phyloP scores from a whole-genome alignment of 1,140 invertebrate species.

The Drosophila erecta region DNA sequence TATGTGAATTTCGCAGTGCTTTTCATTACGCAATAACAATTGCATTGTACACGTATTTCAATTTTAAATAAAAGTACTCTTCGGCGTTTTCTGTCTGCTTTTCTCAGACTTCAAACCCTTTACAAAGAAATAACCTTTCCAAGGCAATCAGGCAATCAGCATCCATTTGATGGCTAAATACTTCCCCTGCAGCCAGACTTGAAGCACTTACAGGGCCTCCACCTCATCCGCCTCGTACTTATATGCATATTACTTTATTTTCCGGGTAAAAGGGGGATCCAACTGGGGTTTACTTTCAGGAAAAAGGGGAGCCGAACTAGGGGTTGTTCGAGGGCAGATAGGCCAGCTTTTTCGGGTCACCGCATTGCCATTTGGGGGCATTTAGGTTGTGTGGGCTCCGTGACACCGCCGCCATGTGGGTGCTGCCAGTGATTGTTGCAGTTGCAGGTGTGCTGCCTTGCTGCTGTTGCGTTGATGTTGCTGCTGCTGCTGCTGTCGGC shows the following conservation, averaged over 20 bases:
- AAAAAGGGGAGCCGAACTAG: background rate
- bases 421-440: conserved; percentile 17
- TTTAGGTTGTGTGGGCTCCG: conserved; percentile 32
- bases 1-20: no score
- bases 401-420: conserved; percentile 47
- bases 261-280: no score
- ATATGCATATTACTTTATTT: background rate
- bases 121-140: background rate
- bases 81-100: no score
- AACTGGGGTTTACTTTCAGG: background rate
- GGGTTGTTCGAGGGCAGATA: conserved; percentile 14
- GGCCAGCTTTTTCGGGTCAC: conserved; percentile 31
- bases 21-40: no score
- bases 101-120: background rate
- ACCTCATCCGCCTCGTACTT: no score
- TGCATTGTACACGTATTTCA: no score
- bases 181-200: conserved; percentile 44
- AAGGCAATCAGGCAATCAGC: conserved; percentile 63
- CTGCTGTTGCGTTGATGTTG: background rate
- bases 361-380: conserved; percentile 11
- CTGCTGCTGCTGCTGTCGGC: conserved; percentile 1
- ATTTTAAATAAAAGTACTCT: background rate
- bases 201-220: background rate
- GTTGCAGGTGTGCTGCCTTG: conserved; percentile 3
- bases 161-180: conserved; percentile 58